Evolutionary conservation across 2,113 vertebrate genomes (phyloP).

Genomic region (Leptocoma aspasia): DNA sequence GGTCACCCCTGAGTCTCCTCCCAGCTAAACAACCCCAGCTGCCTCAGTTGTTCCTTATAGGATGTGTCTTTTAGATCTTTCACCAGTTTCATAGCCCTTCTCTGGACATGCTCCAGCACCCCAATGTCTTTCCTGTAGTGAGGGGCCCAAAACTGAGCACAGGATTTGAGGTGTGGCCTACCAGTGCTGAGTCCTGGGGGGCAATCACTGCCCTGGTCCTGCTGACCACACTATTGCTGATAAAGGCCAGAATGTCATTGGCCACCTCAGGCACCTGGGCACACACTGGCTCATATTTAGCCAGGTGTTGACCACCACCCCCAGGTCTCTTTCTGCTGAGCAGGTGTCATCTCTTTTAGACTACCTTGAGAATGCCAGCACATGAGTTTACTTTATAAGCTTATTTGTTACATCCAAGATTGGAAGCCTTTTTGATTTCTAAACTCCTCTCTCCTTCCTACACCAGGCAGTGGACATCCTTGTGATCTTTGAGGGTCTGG

Average conservation of each 20-base stretch:
- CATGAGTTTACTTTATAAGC: background rate
- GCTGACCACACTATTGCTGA: background rate
- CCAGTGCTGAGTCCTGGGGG: rapidly evolving
- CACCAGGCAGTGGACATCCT: background rate
- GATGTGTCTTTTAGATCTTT: background rate
- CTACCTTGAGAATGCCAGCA: background rate
- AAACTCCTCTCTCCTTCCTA: background rate
- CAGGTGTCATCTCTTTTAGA: background rate
- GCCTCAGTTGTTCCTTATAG: background rate
- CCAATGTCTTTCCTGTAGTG: background rate
- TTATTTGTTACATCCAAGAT: background rate
- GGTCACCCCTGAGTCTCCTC: background rate
- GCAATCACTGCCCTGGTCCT: background rate
- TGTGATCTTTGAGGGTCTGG: background rate
- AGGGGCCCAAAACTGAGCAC: background rate
- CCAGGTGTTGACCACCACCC: background rate
- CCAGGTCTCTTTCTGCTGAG: background rate
- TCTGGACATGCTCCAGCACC: background rate
- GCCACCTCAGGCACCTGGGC: background rate
- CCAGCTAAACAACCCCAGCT: background rate
- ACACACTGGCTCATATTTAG: background rate
- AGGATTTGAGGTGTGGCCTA: background rate
- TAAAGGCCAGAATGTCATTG: background rate
- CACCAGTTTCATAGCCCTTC: rapidly evolving
- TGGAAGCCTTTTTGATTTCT: background rate